A percentile compares a stretch with the other conserved stretches of the same genome.
Evolutionary conservation across 2,797 vertebrate genomes (phyloP).

Genomic region (Platyrinchus mystaceus): DNA sequence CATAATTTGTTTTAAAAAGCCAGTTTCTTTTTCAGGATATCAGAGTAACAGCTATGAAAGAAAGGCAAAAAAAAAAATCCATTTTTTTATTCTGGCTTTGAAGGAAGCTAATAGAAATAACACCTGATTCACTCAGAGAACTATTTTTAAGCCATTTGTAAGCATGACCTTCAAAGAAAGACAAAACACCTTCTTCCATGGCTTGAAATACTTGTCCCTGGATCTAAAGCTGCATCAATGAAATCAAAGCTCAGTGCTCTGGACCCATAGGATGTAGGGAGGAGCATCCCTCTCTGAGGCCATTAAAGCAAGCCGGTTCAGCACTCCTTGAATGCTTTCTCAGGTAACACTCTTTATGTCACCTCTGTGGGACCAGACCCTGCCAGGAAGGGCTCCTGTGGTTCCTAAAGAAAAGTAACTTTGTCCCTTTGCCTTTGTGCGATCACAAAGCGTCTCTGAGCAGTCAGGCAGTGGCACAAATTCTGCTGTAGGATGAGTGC

Average conservation of each 20-base stretch:
- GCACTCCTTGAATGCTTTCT: background rate
- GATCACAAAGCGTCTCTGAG: rapidly evolving
- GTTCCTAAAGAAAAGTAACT: background rate
- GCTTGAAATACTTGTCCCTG: background rate
- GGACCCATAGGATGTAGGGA: background rate
- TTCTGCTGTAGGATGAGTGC: background rate
- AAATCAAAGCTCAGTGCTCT: background rate
- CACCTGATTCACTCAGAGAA: background rate
- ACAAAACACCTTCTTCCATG: background rate
- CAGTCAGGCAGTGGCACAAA: background rate
- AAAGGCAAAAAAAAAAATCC: background rate
- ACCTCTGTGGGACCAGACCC: background rate
- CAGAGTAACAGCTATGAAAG: background rate
- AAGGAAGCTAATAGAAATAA: conserved; percentile 22
- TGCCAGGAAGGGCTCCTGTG: background rate
- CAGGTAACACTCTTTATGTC: background rate
- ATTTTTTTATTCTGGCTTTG: background rate
- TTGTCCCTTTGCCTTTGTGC: background rate
- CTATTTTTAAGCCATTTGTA: conserved; percentile 15
- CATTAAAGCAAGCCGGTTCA: background rate
- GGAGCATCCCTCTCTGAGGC: background rate
- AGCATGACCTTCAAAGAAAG: conserved; percentile 17
- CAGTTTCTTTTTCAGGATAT: conserved; percentile 9
- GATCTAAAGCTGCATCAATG: background rate
- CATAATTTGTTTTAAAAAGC: background rate